Conservation (phyloP, 2,888 invertebrate species). For the Drosophila paranaensis region DNA sequence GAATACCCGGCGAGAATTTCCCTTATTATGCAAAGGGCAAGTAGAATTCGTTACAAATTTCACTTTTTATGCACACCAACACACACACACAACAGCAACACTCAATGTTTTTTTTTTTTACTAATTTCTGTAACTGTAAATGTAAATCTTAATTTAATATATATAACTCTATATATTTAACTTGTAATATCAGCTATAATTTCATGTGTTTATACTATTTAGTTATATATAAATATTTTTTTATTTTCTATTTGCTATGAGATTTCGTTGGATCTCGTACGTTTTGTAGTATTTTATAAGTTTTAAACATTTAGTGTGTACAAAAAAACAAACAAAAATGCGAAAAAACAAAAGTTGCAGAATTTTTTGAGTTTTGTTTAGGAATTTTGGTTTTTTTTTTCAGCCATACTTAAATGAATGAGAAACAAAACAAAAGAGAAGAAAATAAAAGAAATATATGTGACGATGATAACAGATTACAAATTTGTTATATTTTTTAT, state of each 20-base stretch:
- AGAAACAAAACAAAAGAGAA: constrained; percentile 20
- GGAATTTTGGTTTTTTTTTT: constrained; percentile 22
- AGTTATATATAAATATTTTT: constrained; percentile 7
- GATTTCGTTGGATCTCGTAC: constrained; percentile 76
- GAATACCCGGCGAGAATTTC: not conserved
- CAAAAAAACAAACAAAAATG: constrained; percentile 14
- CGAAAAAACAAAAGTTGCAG: constrained; percentile 36
- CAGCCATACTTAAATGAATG: constrained; percentile 68
- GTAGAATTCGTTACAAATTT: constrained; percentile 25
- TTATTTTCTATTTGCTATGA: constrained; percentile 63
- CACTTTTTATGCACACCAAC: constrained; percentile 25
- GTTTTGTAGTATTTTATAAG: constrained; percentile 78
- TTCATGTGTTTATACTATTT: constrained; percentile 53
- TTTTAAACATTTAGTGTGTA: constrained; percentile 71
- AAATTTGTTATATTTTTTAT: constrained; percentile 77
- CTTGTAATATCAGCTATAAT: constrained; percentile 49
- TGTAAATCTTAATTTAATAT: constrained; percentile 62
- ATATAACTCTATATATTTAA: constrained; percentile 64
- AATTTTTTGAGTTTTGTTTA: constrained; percentile 47
- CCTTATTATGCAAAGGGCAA: constrained; percentile 7
- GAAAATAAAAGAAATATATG: constrained; percentile 7
- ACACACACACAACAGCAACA: constrained; percentile 33
- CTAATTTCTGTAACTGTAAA: constrained; percentile 32
- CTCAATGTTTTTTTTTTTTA: constrained; percentile 47
- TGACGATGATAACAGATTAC: constrained; percentile 64